Evolutionary conservation across 2,888 invertebrate genomes (phyloP).

Genomic region (Heteromurus nitidus): DNA sequence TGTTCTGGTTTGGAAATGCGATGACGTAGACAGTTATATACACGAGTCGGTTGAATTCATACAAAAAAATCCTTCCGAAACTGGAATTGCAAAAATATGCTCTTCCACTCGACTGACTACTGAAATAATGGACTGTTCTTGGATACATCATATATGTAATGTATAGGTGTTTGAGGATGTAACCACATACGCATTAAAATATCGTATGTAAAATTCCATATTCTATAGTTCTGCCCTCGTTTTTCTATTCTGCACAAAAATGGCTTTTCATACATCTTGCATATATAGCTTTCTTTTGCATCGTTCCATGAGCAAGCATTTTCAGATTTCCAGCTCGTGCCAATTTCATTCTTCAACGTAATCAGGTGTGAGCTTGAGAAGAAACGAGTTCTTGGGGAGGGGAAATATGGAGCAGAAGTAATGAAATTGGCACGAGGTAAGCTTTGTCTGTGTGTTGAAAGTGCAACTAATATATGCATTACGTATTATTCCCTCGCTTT

Average conservation of each 20-base stretch:
- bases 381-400: constrained; percentile 11
- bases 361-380: constrained; percentile 15
- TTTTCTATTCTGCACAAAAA: not conserved
- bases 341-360: constrained; percentile 28
- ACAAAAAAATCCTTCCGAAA: no score
- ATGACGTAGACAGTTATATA: no score
- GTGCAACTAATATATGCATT: not conserved
- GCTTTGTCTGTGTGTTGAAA: not conserved
- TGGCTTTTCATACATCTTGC: not conserved
- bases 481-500: not conserved
- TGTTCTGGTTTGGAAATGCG: no score
- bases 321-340: constrained; percentile 15
- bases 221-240: not conserved
- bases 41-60: no score
- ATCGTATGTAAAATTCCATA: no score
- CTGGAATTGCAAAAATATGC: no score
- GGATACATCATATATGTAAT: no score
- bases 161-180: no score
- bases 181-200: not conserved
- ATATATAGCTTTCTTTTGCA: not conserved
- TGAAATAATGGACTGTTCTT: no score
- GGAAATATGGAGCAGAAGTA: constrained; percentile 35
- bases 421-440: constrained; percentile 35
- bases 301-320: not conserved
- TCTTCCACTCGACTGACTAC: no score